A percentile compares a stretch with the other conserved stretches of the same genome.
Conservation (phyloP, 2,888 invertebrate genomes). For the Patella caerulea region DNA sequence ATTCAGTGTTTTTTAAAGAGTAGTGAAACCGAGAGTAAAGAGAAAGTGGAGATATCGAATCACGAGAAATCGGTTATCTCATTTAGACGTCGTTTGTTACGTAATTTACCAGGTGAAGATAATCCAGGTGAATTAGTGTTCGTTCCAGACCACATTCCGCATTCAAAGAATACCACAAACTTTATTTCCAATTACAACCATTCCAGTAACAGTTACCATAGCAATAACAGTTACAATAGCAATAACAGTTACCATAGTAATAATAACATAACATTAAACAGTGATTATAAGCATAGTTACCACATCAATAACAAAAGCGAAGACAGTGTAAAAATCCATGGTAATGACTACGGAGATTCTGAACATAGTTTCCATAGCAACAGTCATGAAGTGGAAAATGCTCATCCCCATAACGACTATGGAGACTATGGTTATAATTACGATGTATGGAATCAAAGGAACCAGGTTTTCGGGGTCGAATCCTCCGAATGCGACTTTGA, state of each 20-base stretch:
- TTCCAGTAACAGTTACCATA: neutral
- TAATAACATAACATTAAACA: neutral
- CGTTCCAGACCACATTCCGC: constrained; percentile 9
- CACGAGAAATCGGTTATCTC: neutral
- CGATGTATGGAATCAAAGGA: neutral
- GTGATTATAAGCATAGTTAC: neutral
- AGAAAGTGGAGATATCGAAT: neutral
- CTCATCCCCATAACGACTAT: constrained; percentile 11
- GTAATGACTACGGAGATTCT: neutral
- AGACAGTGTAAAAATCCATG: constrained; percentile 15
- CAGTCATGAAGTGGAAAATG: neutral
- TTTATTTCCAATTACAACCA: neutral
- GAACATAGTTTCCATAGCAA: constrained; percentile 13
- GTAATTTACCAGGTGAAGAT: neutral
- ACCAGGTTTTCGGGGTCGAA: constrained; percentile 24
- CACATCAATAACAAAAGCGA: neutral
- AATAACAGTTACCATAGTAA: neutral
- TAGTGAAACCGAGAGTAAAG: constrained; percentile 18
- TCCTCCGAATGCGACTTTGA: constrained; percentile 50
- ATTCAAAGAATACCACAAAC: neutral
- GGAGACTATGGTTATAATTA: no score
- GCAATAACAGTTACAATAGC: neutral
- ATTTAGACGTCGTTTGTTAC: constrained; percentile 16
- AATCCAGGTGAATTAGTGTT: constrained; percentile 14
- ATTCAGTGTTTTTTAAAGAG: constrained; percentile 48